These are phyloP conservation scores for Cyprinodon variegatus DNA, from an alignment of 2,113 vertebrate species.

Conservation along the genomic window DNA sequence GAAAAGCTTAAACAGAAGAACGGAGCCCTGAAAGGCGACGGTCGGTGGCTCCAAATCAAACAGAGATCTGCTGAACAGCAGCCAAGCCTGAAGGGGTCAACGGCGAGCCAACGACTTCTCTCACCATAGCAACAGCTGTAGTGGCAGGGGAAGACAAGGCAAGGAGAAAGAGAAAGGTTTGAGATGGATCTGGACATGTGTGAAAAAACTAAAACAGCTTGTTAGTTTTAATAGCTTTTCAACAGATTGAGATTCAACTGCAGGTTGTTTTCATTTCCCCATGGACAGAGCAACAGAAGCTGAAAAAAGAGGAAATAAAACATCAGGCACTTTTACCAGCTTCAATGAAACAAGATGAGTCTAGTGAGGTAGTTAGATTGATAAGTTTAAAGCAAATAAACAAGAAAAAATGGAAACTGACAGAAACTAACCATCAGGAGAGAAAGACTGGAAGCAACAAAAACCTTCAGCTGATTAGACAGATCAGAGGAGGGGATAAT, in stretches of 20 bases:
- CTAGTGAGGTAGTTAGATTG: background rate
- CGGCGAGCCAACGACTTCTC: conserved; percentile 14
- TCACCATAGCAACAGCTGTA: conserved; percentile 36
- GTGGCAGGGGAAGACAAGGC: background rate
- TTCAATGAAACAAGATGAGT: too few relatives aligned
- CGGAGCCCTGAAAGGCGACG: background rate
- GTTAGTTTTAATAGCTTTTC: too few relatives aligned
- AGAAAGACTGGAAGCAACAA: background rate
- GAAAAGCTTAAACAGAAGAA: conserved; percentile 10
- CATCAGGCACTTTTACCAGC: background rate
- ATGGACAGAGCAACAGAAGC: too few relatives aligned
- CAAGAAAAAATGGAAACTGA: background rate
- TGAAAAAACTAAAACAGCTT: too few relatives aligned
- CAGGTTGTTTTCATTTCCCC: too few relatives aligned
- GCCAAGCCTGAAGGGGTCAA: conserved; percentile 62
- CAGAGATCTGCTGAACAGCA: conserved; percentile 29
- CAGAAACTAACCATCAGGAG: background rate
- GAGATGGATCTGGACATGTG: too few relatives aligned
- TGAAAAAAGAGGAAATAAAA: too few relatives aligned
- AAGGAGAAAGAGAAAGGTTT: background rate
- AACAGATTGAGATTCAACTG: too few relatives aligned
- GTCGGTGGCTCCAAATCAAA: conserved; percentile 34
- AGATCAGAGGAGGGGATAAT: background rate
- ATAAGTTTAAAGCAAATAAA: background rate
- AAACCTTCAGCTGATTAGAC: background rate